Evolutionary conservation across 2,113 vertebrate species (phyloP).

Genomic region (Phycodurus eques): DNA sequence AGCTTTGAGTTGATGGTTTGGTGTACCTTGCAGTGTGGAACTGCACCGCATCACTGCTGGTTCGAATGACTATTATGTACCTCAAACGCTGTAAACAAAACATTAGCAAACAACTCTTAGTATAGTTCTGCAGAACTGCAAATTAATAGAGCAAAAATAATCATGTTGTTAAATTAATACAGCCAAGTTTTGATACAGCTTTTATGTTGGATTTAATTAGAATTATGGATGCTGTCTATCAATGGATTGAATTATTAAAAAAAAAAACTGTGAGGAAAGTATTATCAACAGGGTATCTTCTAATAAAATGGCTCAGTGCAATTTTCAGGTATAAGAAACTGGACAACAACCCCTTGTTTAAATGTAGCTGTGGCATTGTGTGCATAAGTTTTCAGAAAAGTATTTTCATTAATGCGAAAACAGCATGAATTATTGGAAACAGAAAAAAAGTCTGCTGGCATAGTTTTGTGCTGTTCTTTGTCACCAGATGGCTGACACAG

Average conservation of each 20-base stretch:
- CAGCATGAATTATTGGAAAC: constrained; percentile 65
- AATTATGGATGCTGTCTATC: not conserved
- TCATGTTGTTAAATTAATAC: not conserved
- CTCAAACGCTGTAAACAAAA: not conserved
- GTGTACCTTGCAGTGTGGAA: no score
- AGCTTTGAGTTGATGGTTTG: no score
- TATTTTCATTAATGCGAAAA: constrained; percentile 23
- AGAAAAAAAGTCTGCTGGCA: constrained; percentile 38
- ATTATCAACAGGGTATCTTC: not conserved
- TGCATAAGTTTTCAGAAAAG: not conserved
- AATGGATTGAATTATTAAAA: not conserved
- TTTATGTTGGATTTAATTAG: not conserved
- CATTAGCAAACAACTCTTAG: not conserved
- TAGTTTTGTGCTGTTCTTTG: constrained; percentile 36
- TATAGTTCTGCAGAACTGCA: not conserved
- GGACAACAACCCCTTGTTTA: not conserved
- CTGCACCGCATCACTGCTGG: no score
- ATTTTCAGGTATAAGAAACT: not conserved
- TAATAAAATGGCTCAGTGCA: no score
- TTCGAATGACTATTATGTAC: no score
- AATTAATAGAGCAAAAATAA: not conserved
- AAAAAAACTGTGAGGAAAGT: not conserved
- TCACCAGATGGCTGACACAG: constrained; percentile 68
- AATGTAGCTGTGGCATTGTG: not conserved
- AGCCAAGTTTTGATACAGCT: not conserved